phyloP scores from a whole-genome alignment of 1,140 invertebrate genomes.

The Zaprionus ornatus region DNA sequence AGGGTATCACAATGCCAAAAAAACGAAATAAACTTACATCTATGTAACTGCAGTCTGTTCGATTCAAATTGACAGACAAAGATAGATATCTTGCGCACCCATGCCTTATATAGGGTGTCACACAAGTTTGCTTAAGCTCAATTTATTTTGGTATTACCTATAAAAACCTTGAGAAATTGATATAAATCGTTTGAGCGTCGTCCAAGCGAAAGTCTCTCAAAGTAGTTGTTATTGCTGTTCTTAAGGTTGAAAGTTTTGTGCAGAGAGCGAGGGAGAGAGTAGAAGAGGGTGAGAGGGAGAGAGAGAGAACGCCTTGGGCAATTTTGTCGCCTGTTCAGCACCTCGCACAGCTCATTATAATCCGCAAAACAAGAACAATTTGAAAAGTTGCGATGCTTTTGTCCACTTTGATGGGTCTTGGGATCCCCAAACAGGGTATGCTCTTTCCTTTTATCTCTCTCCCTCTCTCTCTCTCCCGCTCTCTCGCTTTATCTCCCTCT shows the following conservation, averaged over 20 bases:
- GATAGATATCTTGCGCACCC: not conserved
- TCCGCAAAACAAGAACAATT: not conserved
- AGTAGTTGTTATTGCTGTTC: constrained; percentile 15
- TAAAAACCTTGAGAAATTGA: constrained; percentile 21
- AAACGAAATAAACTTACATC: not conserved
- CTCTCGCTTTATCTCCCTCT: not conserved
- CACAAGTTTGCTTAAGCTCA: not conserved
- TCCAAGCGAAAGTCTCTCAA: constrained; percentile 3
- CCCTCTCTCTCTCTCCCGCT: not conserved
- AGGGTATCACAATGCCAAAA: not conserved
- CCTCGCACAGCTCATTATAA: constrained; percentile 16
- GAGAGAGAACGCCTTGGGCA: constrained; percentile 14
- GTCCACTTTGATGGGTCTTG: constrained; percentile 24
- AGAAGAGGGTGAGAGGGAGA: too few relatives aligned
- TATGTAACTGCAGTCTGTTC: not conserved
- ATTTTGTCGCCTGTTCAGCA: constrained; percentile 32
- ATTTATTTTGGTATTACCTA: not conserved
- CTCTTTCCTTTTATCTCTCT: not conserved
- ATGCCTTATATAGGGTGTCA: not conserved
- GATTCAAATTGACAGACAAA: not conserved
- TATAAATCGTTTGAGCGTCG: constrained; percentile 13
- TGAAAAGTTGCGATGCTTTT: constrained; percentile 1
- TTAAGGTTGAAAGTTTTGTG: constrained; percentile 6
- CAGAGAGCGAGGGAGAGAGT: not conserved
- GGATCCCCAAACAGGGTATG: not conserved